These are phyloP conservation scores for Sycobia sp. DNA, from an alignment of 1,140 invertebrate genomes.

Conservation along the genomic window DNA sequence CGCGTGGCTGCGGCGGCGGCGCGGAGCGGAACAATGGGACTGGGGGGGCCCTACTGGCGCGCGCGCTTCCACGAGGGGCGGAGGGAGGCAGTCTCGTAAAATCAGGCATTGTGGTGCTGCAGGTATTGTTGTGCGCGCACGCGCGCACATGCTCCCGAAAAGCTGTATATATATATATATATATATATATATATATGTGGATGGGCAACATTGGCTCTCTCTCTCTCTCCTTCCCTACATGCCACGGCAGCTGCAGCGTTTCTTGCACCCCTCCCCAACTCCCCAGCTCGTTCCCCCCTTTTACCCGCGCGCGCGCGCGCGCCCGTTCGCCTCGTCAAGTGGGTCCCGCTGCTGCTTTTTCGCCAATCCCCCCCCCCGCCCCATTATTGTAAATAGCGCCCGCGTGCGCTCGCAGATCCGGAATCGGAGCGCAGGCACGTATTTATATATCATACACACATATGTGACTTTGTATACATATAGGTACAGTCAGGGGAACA, in stretches of 20 bases:
- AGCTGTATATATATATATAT: no score
- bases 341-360: constrained; percentile 3
- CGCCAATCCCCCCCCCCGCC: no score
- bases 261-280: constrained; percentile 29
- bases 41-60: no score
- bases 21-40: constrained; percentile 16
- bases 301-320: constrained; percentile 9
- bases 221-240: no score
- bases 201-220: no score
- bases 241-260: constrained; percentile 47
- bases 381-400: no score
- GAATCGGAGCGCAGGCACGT: constrained; percentile 14
- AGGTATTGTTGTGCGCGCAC: constrained; percentile 43
- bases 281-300: constrained; percentile 21
- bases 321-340: constrained; percentile 17
- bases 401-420: neutral
- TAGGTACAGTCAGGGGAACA: no score
- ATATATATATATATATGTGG: no score
- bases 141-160: constrained; percentile 37
- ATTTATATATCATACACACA: no score
- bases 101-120: constrained; percentile 58
- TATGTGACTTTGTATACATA: no score
- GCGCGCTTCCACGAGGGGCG: constrained; percentile 1
- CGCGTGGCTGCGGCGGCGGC: constrained; percentile 48
- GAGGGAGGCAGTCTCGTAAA: constrained; percentile 36